These are phyloP conservation scores for Tetranychus cinnabarinus DNA, from an alignment of 1,140 invertebrate species.

Conservation along the genomic window DNA sequence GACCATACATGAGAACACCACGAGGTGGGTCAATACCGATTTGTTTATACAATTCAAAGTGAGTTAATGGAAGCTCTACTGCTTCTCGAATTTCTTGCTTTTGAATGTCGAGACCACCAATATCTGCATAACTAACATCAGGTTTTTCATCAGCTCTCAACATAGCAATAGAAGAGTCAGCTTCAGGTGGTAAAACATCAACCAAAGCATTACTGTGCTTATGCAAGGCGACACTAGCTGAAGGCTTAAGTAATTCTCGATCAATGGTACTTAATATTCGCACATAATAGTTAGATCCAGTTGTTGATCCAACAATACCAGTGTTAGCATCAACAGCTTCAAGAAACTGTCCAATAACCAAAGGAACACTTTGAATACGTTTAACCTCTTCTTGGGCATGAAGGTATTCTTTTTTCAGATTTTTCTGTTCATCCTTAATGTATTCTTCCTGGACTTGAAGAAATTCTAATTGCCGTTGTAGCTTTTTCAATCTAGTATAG, in stretches of 20 bases:
- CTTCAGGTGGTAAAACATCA: constrained; percentile 86
- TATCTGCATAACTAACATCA: constrained; percentile 85
- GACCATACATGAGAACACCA: constrained; percentile 94
- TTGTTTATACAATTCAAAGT: constrained; percentile 95
- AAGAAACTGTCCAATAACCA: constrained; percentile 92
- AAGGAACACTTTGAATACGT: constrained; percentile 82
- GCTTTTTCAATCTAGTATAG: constrained; percentile 87
- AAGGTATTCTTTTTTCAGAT: constrained; percentile 87
- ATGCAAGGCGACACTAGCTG: constrained; percentile 82
- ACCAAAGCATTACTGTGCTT: constrained; percentile 95
- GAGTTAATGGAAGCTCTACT: constrained; percentile 88
- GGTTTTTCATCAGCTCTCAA: constrained; percentile 93
- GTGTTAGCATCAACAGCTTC: constrained; percentile 96
- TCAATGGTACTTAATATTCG: constrained; percentile 84
- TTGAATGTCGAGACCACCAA: constrained; percentile 98
- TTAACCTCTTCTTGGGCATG: constrained; percentile 92
- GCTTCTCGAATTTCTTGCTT: constrained; percentile 98
- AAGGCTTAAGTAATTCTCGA: constrained; percentile 78
- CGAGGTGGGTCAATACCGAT: constrained; percentile 87
- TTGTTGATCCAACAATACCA: constrained; percentile 69
- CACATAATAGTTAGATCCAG: constrained; percentile 86
- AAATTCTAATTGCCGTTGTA: constrained; percentile 84
- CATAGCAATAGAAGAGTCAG: constrained; percentile 93
- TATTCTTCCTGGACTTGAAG: constrained; percentile 93
- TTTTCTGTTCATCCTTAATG: constrained; percentile 92